phyloP scores from a whole-genome alignment of 2,113 vertebrate genomes.

The Tonatia bakeri region DNA sequence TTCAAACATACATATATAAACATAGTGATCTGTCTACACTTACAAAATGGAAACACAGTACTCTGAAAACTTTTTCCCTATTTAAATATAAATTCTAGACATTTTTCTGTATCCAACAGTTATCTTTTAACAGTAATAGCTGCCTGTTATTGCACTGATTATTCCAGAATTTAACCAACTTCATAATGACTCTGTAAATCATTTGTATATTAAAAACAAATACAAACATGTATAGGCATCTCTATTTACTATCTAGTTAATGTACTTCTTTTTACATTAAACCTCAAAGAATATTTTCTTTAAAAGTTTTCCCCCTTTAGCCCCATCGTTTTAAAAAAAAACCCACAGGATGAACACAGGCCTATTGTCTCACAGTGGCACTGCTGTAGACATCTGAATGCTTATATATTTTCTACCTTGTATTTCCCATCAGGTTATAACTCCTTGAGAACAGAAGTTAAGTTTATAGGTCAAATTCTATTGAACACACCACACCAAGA shows the following conservation, averaged over 20 bases:
- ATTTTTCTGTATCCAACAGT: neutral
- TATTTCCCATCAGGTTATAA: conserved; percentile 12
- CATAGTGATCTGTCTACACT: neutral
- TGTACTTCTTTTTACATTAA: neutral
- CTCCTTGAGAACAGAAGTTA: conserved; percentile 11
- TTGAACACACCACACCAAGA: neutral
- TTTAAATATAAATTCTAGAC: neutral
- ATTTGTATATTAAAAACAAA: conserved; percentile 6
- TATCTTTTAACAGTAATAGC: neutral
- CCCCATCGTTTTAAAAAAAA: neutral
- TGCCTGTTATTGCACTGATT: neutral
- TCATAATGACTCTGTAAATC: neutral
- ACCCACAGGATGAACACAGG: neutral
- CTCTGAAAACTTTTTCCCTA: neutral
- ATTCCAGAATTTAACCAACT: conserved; percentile 1
- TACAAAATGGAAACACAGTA: neutral
- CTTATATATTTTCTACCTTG: neutral
- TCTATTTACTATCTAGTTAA: neutral
- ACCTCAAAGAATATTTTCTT: neutral
- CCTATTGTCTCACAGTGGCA: neutral
- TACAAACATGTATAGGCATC: neutral
- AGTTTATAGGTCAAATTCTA: conserved; percentile 35
- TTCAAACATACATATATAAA: neutral
- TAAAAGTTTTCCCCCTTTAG: neutral
- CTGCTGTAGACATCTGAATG: neutral